Evolutionary conservation across 1,140 invertebrate species (phyloP).

Genomic region (Homarus americanus): DNA sequence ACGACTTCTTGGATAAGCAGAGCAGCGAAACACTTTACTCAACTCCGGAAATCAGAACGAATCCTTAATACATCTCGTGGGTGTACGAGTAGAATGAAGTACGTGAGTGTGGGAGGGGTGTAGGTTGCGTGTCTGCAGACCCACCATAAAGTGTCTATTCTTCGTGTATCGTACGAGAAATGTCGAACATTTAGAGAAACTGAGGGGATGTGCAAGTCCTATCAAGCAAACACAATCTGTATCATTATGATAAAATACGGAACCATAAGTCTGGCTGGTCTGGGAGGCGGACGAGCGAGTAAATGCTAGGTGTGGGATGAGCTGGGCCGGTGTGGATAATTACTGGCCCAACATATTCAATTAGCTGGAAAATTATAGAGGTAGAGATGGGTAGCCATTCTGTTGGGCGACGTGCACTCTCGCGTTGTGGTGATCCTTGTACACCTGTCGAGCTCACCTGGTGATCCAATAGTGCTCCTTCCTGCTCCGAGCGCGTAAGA

Average conservation of each 20-base stretch:
- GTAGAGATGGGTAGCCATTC: constrained; percentile 3
- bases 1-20: no score
- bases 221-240: neutral
- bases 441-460: no score
- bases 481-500: no score
- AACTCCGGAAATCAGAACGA: neutral
- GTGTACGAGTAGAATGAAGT: no score
- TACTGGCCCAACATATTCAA: constrained; percentile 1
- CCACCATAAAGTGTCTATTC: no score
- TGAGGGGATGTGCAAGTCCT: no score
- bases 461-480: no score
- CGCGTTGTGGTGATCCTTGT: neutral
- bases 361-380: constrained; percentile 1
- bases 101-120: no score
- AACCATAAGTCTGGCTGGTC: neutral
- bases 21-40: no score
- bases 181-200: no score
- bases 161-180: no score
- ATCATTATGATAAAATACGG: neutral
- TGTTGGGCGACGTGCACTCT: neutral
- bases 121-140: no score
- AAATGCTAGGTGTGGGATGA: neutral
- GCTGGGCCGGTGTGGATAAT: neutral
- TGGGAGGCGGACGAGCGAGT: neutral
- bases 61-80: neutral